Base-by-base conservation (phyloP, 2,797 vertebrate genomes). In the Anguilla pacifica region DNA sequence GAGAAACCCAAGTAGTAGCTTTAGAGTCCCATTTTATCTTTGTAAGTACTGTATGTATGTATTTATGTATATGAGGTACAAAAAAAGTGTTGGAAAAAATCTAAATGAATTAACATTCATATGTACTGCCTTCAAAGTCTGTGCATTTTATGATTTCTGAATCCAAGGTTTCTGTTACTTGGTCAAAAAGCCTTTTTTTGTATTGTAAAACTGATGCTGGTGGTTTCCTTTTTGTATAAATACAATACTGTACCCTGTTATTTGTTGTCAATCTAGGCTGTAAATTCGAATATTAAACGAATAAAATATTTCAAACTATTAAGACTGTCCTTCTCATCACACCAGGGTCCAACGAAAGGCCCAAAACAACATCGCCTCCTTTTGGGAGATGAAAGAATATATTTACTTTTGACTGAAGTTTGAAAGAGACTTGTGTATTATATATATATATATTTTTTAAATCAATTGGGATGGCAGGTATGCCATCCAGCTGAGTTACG, bases 201-300 rank as follows among this genome's bases (percentile, higher is more conserved):
- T 96, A 94, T 95, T 95, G 94, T 95, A 92, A 93, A 96, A 92
- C 95, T 95, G 95, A 96, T 97, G 96, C 96, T 96, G 96, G 95
- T 95, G 90, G 88, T 91, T 93, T 89, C 55, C 93, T 94, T 89
- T 90, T 90, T 92, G 92, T 91, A 87, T 93, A 95, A 95, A 95
- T 92, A 90, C 90, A 94, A 93, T 93, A 95, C 94, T 94, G 95
- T 96, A 95, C 96, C 92, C 94, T 94, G 96, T 87, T 95, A 94
- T 92, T 91, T 96, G 96, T 96, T 94, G 96, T 97, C 95, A 91
- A 93, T 95, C 95, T 96, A 96, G 95, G 96, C 95, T 96, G 96
- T 96, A 96, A 94, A 96, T 97, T 96, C 94, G 95, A 93, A 95
- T 96, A 95, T 95, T 93, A 96, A 96, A 91, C 90, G 90, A 96